phyloP scores from a whole-genome alignment of 2,797 vertebrate genomes.

The Acipenser oxyrinchus region DNA sequence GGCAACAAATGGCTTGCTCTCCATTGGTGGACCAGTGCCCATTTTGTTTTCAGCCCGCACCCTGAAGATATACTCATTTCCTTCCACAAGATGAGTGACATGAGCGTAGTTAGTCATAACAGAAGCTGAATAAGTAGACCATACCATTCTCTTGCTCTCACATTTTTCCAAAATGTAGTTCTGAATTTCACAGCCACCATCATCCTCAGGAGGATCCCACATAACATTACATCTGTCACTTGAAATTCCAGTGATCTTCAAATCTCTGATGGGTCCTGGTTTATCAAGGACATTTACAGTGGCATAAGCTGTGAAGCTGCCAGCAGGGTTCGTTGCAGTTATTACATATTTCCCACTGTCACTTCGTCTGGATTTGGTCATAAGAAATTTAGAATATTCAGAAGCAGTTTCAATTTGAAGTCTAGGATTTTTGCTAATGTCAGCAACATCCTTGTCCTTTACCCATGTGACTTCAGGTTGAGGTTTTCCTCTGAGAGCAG shows the following conservation, averaged over 20 bases:
- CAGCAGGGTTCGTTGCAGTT: conserved; percentile 79
- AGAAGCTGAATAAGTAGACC: conserved; percentile 86
- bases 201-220: conserved; percentile 90
- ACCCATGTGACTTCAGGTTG: conserved; percentile 86
- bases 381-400: conserved; percentile 76
- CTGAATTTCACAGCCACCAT: conserved; percentile 95
- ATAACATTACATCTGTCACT: conserved; percentile 80
- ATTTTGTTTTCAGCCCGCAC: conserved; percentile 97
- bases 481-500: conserved; percentile 86
- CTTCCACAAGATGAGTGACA: conserved; percentile 88
- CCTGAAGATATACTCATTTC: conserved; percentile 93
- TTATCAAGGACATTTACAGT: conserved; percentile 87
- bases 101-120: conserved; percentile 75
- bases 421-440: conserved; percentile 76
- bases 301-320: conserved; percentile 75
- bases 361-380: conserved; percentile 74
- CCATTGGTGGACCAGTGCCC: conserved; percentile 88
- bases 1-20: conserved; percentile 82
- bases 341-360: conserved; percentile 87
- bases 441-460: conserved; percentile 78
- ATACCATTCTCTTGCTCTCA: conserved; percentile 91
- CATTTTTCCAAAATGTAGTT: conserved; percentile 98
- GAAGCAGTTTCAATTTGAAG: conserved; percentile 74
- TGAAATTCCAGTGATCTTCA: conserved; percentile 81
- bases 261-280: conserved; percentile 79